Evolutionary conservation across 2,888 invertebrate species (phyloP).

Genomic region (Glyphotaelius pellucidus): DNA sequence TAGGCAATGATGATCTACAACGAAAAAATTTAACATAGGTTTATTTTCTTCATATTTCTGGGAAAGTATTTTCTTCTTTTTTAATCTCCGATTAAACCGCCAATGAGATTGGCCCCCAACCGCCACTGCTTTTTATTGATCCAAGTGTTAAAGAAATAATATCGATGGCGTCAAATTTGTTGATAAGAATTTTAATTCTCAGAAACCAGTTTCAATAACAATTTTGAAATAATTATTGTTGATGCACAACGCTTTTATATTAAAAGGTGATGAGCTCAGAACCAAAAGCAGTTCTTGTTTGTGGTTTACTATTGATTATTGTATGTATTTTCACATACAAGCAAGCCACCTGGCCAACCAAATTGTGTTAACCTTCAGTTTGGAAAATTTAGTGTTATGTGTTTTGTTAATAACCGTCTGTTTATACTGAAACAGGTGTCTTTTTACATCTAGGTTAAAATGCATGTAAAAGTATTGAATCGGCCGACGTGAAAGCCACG

Average conservation of each 20-base stretch:
- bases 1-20: too few species aligned
- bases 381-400: not conserved
- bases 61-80: too few species aligned
- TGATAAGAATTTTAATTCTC: not conserved
- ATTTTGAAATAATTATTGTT: not conserved
- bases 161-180: not conserved
- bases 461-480: not conserved
- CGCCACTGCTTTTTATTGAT: not conserved
- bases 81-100: too few species aligned
- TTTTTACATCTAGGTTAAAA: not conserved
- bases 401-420: not conserved
- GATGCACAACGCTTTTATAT: not conserved
- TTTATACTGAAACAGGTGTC: not conserved
- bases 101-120: too few species aligned
- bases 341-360: not conserved
- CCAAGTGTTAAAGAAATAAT: not conserved
- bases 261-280: not conserved
- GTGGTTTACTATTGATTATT: not conserved
- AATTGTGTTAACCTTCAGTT: not conserved
- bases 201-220: too few species aligned
- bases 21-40: too few species aligned
- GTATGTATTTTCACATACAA: not conserved
- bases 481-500: not conserved
- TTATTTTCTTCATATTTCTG: too few species aligned
- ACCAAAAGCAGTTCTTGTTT: not conserved